These are phyloP conservation scores for Epinephelus fuscoguttatus DNA, from an alignment of 2,113 vertebrate genomes.

Conservation along the genomic window DNA sequence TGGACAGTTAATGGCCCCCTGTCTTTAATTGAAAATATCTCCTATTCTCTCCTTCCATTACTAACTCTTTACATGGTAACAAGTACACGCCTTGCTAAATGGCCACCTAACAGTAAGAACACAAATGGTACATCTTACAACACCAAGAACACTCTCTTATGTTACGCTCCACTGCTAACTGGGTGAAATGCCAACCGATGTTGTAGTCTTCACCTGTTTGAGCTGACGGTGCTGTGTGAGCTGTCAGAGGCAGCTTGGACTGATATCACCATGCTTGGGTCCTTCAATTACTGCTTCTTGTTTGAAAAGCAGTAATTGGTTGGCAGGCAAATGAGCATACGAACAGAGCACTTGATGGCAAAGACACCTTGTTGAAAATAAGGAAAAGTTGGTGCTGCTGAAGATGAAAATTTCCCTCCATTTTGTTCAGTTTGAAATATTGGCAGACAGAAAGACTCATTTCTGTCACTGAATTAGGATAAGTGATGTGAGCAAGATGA, in stretches of 20 bases:
- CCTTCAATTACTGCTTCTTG: conserved; percentile 34
- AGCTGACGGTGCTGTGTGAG: conserved; percentile 1
- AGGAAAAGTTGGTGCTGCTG: conserved; percentile 11
- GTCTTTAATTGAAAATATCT: not conserved
- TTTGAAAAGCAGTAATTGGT: conserved; percentile 55
- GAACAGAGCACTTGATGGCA: conserved; percentile 6
- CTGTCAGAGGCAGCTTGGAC: conserved; percentile 27
- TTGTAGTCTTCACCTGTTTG: conserved; percentile 4
- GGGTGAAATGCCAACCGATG: not conserved
- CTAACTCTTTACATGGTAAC: not conserved
- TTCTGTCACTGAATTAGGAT: not conserved
- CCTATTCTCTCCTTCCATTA: not conserved
- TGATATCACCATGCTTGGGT: not conserved
- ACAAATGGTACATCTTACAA: not conserved
- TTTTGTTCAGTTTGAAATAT: not conserved
- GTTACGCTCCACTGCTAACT: not conserved
- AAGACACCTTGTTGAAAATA: conserved; percentile 28
- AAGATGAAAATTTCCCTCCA: conserved; percentile 1
- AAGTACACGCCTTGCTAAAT: not conserved
- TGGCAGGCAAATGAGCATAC: conserved; percentile 6
- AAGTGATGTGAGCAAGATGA: not conserved
- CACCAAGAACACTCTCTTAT: not conserved
- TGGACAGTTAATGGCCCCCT: not conserved
- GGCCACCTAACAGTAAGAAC: not conserved
- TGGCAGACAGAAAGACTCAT: not conserved